Percentiles rank a stretch among this genome's conserved stretches.
These are phyloP conservation scores for Lepus oiostolus DNA, from an alignment of 2,797 vertebrate species.

Conservation along the genomic window DNA sequence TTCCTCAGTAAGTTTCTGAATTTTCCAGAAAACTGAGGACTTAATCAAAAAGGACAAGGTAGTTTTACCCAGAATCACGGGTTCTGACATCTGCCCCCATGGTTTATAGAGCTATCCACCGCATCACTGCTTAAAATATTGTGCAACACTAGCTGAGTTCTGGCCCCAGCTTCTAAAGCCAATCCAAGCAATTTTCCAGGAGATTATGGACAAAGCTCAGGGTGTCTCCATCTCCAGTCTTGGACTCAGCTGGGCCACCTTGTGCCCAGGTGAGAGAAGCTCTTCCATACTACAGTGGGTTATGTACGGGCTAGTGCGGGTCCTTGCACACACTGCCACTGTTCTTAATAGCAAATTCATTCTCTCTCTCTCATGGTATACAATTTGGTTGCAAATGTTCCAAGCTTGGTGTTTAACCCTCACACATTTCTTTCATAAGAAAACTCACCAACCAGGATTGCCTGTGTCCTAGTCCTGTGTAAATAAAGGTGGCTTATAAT, in stretches of 20 bases:
- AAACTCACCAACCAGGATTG: background rate
- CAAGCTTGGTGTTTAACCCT: background rate
- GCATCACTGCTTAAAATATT: accelerated
- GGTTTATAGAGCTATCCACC: too few relatives aligned
- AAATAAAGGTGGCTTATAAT: background rate
- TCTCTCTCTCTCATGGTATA: too few relatives aligned
- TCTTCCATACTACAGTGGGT: accelerated
- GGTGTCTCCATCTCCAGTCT: background rate
- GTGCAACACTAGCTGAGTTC: background rate
- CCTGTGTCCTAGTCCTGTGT: background rate
- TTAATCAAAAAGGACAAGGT: background rate
- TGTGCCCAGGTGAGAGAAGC: background rate
- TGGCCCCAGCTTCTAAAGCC: background rate
- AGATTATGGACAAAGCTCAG: background rate
- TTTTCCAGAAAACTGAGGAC: background rate
- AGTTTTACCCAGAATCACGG: background rate
- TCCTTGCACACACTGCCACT: background rate
- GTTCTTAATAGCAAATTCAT: background rate
- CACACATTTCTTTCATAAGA: background rate
- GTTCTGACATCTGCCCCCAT: background rate
- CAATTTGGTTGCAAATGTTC: background rate
- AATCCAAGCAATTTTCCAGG: background rate
- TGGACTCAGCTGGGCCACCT: background rate
- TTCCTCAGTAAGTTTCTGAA: background rate
- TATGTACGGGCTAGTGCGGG: background rate